Evolutionary conservation across 1,140 invertebrate species (phyloP).

Genomic region (Pemphigus obesinymphae): DNA sequence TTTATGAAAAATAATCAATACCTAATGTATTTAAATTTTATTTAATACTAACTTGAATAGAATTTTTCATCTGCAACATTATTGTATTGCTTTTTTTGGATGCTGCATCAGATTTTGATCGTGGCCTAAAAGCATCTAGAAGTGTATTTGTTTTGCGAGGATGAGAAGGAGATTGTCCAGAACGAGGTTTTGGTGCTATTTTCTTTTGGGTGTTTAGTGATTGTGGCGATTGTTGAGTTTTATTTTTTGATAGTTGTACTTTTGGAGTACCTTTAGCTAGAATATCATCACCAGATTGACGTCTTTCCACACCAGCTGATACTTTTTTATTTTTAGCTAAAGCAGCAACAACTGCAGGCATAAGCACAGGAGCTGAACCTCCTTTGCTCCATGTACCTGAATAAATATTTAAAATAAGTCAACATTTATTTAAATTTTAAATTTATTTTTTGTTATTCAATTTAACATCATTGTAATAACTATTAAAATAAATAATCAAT

Average conservation of each 20-base stretch:
- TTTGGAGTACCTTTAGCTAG: constrained; percentile 43
- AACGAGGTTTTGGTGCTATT: constrained; percentile 26
- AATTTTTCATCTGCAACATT: constrained; percentile 73
- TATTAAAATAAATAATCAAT: too few relatives aligned
- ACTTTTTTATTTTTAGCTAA: constrained; percentile 22
- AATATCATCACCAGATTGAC: constrained; percentile 54
- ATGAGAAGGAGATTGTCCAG: constrained; percentile 51
- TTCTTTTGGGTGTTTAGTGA: constrained; percentile 1
- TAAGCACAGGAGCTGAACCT: constrained; percentile 18
- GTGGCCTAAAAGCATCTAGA: constrained; percentile 78
- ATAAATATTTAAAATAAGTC: not conserved
- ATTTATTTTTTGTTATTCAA: not conserved
- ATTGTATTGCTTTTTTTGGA: constrained; percentile 62
- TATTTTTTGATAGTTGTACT: constrained; percentile 26
- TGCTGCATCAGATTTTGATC: constrained; percentile 72
- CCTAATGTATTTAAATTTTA: not conserved
- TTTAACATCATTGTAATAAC: not conserved
- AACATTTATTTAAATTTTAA: not conserved
- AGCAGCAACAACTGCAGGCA: constrained; percentile 34
- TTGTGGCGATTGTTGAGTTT: constrained; percentile 19
- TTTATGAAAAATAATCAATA: too few relatives aligned
- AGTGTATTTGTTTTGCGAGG: constrained; percentile 56
- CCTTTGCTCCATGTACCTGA: constrained; percentile 30
- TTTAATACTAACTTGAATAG: constrained; percentile 61
- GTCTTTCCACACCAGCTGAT: constrained; percentile 46